Evolutionary conservation across 23 tunicate genomes (phyloP), one percentile per base, ranked within the genome.

Genomic region (Diplosoma virens): DNA sequence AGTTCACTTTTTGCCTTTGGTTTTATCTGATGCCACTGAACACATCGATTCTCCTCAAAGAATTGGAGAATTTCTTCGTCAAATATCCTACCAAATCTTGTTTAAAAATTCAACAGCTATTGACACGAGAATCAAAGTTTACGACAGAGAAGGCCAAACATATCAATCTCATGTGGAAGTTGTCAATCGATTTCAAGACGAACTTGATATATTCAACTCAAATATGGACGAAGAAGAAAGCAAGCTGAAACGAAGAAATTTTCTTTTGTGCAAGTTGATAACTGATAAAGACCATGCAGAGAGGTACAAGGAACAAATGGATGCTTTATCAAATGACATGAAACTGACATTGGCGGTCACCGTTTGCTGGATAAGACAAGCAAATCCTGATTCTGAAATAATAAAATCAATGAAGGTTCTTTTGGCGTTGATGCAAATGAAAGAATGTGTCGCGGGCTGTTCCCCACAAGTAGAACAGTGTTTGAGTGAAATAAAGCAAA

Each of bases 291-390:
- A 47, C 3, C 35, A 6, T 4, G 37, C 24, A 5, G 61, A 72
- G 18, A 7, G 4, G 18, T 72, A 47, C 37, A 30, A 27, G 21
- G n/a, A 50, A 22, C 37, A 72, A 29, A 29, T 47, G 4, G 25
- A 72, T 22, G 41, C 47, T 61, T 41, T 78, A 78, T 23, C 50
- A 9, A 61, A 41, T 45, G 83, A 78, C 41, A 35, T 78, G 61
- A 25, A 78, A 61, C 74, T 78, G 1, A 31, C 63, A 0, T 17
- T 78, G 45, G 73, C 83, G 4, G 83, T 41, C 61, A 64, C 83
- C 1, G 36, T 78, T 32, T 45, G 23, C 14, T 78, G 83, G 83
- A 78, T 78, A 1, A 6, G 30, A 1, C 30, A 63, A 65, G 7
- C 63, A 11, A 1, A 28, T 0, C 83, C 83, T 3, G 24, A 33